Conservation (phyloP, 2,888 invertebrate species). For the Lasioglossum oenotherae region DNA sequence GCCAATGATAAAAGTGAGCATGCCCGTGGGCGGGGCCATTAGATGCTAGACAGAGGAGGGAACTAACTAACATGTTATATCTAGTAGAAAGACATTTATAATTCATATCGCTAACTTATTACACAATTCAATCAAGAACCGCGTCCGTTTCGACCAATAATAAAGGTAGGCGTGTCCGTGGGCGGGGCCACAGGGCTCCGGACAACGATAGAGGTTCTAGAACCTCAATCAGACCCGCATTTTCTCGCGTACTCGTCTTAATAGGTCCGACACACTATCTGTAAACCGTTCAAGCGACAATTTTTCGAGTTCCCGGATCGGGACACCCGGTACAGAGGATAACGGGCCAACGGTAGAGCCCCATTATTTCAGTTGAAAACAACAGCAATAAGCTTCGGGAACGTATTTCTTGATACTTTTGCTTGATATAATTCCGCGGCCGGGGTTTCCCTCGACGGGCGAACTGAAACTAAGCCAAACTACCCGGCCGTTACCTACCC, state of each 20-base stretch:
- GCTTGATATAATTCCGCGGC: slow-evolving; percentile 77
- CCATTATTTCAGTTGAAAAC: slow-evolving; percentile 80
- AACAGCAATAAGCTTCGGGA: slow-evolving; percentile 80
- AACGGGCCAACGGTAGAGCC: slow-evolving; percentile 41
- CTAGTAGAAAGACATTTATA: not conserved
- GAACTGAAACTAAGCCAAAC: slow-evolving; percentile 79
- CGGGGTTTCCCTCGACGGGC: slow-evolving; percentile 52
- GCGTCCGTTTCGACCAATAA: not conserved
- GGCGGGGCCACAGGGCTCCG: not conserved
- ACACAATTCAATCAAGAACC: not conserved
- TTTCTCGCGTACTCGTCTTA: not conserved
- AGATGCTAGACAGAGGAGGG: not conserved
- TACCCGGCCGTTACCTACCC: slow-evolving; percentile 64
- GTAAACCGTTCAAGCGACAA: slow-evolving; percentile 32
- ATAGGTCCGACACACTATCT: not conserved
- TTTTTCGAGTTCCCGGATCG: not conserved
- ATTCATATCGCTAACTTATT: not conserved
- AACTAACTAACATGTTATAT: not conserved
- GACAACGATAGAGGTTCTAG: not conserved
- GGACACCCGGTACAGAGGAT: slow-evolving; percentile 46
- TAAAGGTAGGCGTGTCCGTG: not conserved
- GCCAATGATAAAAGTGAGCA: not conserved
- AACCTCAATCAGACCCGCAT: not conserved
- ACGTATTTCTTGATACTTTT: slow-evolving; percentile 79
- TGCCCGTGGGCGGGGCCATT: not conserved